Evolutionary conservation across 2,888 invertebrate genomes (phyloP), one percentile per base, ranked within the genome.

Genomic region (Lithophane leautieri): DNA sequence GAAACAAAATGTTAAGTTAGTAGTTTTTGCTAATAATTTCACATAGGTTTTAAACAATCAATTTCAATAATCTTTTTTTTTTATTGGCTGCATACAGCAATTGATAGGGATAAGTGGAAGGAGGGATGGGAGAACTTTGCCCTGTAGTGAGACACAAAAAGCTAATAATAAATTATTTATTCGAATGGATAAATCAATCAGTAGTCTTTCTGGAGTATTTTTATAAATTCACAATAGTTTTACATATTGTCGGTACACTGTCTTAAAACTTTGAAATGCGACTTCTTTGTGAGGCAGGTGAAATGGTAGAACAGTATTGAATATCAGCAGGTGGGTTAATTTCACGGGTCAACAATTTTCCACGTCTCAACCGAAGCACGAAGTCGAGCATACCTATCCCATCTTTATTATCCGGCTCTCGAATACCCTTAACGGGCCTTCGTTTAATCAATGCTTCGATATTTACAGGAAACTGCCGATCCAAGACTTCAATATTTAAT

Each of bases 341-440:
- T 90, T 90, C 90, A 89, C 82, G 90, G 89, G 73, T 89, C 83
- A 88, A 79, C 79, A 77, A 81, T 74, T 84, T 54, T 50, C 79
- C 67, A 73, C 72, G 67, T 81, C 70, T 78, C 68, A 63, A 60
- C 50, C 63, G 40, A 67, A 58, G 40, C n/a, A 40, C 25, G 50
- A 83, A 58, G 50, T 65, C 34, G 54, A 70, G 19, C 12, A n/a
- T 54, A 65, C 50, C 70, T 34, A 34, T 63, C 52, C 11, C 6
- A 50, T 65, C 65, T 72, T 80, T 82, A 79, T 82, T 73, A 83
- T 54, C 60, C 61, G 56, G 25, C 16, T 58, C 68, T 52, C n/a
- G 34, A 62, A 42, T 28, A 54, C 54, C 8, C 34, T n/a, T 73
- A 72, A 70, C 54, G 34, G 58, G 12, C 56, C 42, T 25, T 44